A percentile compares a stretch with the other conserved stretches of the same genome.
phyloP scores from a whole-genome alignment of 2,113 vertebrate genomes.

The Chloebia gouldiae region DNA sequence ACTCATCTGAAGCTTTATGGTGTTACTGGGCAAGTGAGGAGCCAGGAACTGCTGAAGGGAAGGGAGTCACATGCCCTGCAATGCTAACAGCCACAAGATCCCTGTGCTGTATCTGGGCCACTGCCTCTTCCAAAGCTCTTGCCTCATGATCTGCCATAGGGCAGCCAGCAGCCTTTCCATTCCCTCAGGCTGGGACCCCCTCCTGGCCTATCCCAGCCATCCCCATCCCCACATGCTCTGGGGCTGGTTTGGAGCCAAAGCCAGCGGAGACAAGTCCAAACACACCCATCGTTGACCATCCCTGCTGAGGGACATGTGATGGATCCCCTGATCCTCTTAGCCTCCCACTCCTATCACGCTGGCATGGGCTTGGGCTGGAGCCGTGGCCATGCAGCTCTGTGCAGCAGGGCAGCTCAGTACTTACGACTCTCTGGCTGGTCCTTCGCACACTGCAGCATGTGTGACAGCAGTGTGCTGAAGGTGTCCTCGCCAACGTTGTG shows the following conservation, averaged over 20 bases:
- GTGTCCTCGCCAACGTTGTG: fast-evolving
- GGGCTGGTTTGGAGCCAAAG: neutral
- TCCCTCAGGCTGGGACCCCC: neutral
- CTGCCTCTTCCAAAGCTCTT: neutral
- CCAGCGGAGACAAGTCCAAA: neutral
- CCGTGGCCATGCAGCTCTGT: neutral
- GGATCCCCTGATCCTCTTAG: fast-evolving
- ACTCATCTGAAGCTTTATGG: neutral
- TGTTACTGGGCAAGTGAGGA: neutral
- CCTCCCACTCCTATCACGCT: neutral
- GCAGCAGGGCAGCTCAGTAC: neutral
- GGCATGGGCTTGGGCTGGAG: neutral
- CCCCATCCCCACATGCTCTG: neutral
- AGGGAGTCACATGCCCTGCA: neutral
- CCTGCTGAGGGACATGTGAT: fast-evolving
- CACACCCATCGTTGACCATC: fast-evolving
- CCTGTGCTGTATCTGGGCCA: fast-evolving
- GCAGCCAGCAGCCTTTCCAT: neutral
- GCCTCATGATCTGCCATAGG: fast-evolving
- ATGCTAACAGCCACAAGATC: neutral
- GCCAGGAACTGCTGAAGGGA: neutral
- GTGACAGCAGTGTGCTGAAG: fast-evolving
- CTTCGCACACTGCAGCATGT: fast-evolving
- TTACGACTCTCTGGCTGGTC: neutral
- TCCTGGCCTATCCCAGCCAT: neutral